Evolutionary conservation across 2,113 vertebrate genomes (phyloP).

Genomic region (Lepus americanus): DNA sequence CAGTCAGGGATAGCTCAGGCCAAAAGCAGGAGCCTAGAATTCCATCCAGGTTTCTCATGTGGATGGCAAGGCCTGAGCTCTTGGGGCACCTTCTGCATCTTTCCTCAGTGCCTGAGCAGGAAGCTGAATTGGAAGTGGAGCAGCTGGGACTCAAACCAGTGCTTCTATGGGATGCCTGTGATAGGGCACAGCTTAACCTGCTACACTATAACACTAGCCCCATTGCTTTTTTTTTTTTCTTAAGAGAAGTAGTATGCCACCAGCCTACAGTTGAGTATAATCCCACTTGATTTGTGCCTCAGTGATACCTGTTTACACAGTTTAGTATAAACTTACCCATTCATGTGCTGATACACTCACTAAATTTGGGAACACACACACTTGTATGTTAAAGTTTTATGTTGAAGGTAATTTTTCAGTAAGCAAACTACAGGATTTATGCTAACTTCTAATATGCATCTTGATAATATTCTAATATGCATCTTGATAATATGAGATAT

Average conservation of each 20-base stretch:
- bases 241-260: background rate
- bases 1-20: too few species aligned
- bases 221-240: background rate
- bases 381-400: background rate
- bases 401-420: background rate
- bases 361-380: too few species aligned
- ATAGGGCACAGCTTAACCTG: too few species aligned
- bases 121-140: too few species aligned
- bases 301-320: background rate
- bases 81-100: too few species aligned
- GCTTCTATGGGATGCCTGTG: too few species aligned
- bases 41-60: too few species aligned
- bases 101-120: too few species aligned
- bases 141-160: too few species aligned
- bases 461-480: background rate
- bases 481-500: background rate
- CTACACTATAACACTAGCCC: background rate
- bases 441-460: background rate
- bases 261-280: conserved; percentile 17
- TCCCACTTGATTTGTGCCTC: background rate
- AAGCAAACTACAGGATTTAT: background rate
- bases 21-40: too few species aligned
- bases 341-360: background rate
- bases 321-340: background rate
- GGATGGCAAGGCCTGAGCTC: too few species aligned